Evolutionary conservation across 1,140 invertebrate species (phyloP).

Genomic region (Brachionus asplanchnoidis): DNA sequence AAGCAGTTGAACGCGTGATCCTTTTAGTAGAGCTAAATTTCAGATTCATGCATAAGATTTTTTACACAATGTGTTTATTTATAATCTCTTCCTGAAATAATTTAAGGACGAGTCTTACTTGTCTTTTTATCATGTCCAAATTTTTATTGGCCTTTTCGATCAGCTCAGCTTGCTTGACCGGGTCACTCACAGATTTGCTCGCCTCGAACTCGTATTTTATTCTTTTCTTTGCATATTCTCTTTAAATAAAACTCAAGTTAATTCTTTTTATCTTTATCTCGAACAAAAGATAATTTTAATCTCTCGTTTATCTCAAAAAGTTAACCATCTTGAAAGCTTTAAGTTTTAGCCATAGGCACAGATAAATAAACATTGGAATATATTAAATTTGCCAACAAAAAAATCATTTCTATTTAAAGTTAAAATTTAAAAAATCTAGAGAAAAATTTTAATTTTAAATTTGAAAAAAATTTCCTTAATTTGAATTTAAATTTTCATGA

Average conservation of each 20-base stretch:
- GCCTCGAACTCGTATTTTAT: conserved; percentile 14
- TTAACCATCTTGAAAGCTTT: not conserved
- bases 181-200: conserved; percentile 9
- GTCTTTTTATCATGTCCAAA: conserved; percentile 39
- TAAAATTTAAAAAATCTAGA: too few relatives aligned
- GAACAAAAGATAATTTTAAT: not conserved
- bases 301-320: not conserved
- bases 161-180: not conserved
- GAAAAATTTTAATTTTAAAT: too few relatives aligned
- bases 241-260: not conserved
- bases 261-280: not conserved
- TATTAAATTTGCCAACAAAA: not conserved
- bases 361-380: not conserved
- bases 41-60: not conserved
- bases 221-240: conserved; percentile 33
- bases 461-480: too few relatives aligned
- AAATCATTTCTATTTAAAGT: not conserved
- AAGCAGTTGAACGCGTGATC: not conserved
- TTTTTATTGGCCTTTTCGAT: conserved; percentile 23
- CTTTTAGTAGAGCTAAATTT: not conserved
- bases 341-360: not conserved
- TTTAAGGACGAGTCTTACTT: not conserved
- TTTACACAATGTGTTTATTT: not conserved
- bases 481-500: too few relatives aligned
- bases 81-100: not conserved